These are phyloP conservation scores for Scolopax mira DNA, from an alignment of 2,113 vertebrate genomes.

Conservation along the genomic window DNA sequence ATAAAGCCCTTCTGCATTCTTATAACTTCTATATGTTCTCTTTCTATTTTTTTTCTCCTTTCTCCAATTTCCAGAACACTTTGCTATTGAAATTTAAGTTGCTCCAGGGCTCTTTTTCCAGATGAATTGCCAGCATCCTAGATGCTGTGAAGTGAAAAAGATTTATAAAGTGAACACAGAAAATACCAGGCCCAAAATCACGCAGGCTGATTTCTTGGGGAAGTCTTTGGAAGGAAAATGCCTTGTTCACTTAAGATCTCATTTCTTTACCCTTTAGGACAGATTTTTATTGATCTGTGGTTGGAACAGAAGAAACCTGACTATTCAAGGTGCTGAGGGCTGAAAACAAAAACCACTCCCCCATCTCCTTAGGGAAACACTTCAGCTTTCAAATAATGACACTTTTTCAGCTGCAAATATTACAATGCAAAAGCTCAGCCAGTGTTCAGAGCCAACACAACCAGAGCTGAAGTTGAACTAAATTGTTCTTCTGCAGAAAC, in stretches of 20 bases:
- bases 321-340: neutral
- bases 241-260: neutral
- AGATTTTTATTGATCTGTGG: neutral
- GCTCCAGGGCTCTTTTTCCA: neutral
- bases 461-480: neutral
- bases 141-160: neutral
- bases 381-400: neutral
- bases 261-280: neutral
- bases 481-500: neutral
- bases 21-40: neutral
- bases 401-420: neutral
- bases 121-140: neutral
- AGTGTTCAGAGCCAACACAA: fast-evolving
- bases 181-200: neutral
- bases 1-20: neutral
- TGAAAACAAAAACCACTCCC: neutral
- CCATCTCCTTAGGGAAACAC: neutral
- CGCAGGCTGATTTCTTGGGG: neutral
- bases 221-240: neutral
- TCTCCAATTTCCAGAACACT: neutral
- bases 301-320: neutral
- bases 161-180: neutral
- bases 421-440: neutral
- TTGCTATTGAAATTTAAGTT: neutral
- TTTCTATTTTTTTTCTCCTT: neutral